Conservation (phyloP, 2,888 invertebrate species). For the Lithophane leautieri region DNA sequence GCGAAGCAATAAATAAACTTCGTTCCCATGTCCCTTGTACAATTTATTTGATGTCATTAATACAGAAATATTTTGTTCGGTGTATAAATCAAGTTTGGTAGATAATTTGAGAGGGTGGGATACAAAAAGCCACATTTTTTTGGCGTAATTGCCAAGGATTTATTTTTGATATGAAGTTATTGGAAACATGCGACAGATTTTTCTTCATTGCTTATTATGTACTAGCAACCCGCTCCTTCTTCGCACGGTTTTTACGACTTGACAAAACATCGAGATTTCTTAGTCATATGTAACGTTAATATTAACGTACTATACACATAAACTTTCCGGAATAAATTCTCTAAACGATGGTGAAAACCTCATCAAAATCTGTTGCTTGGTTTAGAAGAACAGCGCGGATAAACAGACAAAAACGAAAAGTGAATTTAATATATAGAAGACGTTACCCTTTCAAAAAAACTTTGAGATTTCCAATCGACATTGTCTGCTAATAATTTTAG, state of each 20-base stretch:
- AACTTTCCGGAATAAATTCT: too few species aligned
- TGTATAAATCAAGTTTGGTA: conserved; percentile 50
- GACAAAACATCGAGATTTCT: too few species aligned
- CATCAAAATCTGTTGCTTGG: too few species aligned
- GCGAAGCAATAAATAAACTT: conserved; percentile 54
- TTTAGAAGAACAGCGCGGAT: too few species aligned
- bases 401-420: too few species aligned
- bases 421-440: not conserved
- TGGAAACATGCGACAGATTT: conserved; percentile 5
- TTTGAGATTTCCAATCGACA: not conserved
- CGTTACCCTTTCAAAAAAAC: not conserved
- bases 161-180: conserved; percentile 24
- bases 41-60: conserved; percentile 56
- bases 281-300: too few species aligned
- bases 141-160: conserved; percentile 40
- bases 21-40: conserved; percentile 42
- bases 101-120: conserved; percentile 46
- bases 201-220: conserved; percentile 17
- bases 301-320: too few species aligned
- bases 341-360: too few species aligned
- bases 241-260: too few species aligned
- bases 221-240: not conserved
- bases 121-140: conserved; percentile 31
- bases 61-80: conserved; percentile 38
- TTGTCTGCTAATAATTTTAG: not conserved